Conservation (phyloP, 2,113 vertebrate genomes). For the Lepidothrix coronata region DNA sequence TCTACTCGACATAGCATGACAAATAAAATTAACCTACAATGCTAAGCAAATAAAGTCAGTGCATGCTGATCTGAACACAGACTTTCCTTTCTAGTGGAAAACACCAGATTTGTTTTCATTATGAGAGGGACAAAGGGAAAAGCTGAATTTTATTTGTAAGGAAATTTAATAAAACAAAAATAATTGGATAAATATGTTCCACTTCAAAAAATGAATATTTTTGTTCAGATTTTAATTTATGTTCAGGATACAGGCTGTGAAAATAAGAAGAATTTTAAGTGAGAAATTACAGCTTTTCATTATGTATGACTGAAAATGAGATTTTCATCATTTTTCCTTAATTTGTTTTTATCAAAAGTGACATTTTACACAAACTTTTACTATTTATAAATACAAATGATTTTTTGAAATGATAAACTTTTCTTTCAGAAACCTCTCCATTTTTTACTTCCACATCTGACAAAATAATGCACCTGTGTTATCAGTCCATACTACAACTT, state of each 20-base stretch:
- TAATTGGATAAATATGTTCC: neutral
- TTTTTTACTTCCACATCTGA: neutral
- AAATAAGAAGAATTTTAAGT: neutral
- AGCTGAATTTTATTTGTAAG: neutral
- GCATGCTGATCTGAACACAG: neutral
- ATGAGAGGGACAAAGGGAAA: neutral
- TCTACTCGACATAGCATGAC: neutral
- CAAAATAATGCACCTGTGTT: neutral
- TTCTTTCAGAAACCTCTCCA: neutral
- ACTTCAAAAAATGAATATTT: neutral
- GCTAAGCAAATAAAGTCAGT: neutral
- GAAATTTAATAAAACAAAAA: neutral
- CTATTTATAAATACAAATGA: neutral
- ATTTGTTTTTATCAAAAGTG: neutral
- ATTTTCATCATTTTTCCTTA: neutral
- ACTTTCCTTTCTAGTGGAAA: neutral
- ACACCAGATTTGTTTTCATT: slow-evolving; percentile 8
- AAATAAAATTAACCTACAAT: neutral
- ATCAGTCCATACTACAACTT: neutral
- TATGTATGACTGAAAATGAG: neutral
- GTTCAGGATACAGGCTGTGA: neutral
- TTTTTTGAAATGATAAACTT: neutral
- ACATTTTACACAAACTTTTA: neutral
- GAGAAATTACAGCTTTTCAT: neutral
- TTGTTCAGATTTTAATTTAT: neutral